Evolutionary conservation across 2,888 invertebrate genomes (phyloP).

Genomic region (Acanthoscelides obtectus): DNA sequence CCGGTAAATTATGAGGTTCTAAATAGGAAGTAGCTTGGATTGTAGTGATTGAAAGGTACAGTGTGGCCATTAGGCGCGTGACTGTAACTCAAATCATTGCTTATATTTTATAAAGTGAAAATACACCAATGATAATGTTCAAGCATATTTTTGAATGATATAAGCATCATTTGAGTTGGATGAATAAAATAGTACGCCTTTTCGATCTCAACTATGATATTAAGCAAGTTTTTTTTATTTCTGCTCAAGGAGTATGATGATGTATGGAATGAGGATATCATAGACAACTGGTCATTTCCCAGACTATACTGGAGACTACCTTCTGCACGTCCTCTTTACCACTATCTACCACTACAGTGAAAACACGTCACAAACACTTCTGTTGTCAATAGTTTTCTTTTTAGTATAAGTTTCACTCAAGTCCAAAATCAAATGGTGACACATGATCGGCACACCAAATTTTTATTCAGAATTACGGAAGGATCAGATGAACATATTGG

Average conservation of each 20-base stretch:
- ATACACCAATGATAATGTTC: neutral
- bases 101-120: neutral
- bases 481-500: conserved; percentile 1
- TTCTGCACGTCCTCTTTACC: conserved; percentile 1
- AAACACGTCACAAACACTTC: neutral
- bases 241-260: conserved; percentile 40
- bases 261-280: conserved; percentile 41
- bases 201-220: conserved; percentile 14
- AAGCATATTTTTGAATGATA: neutral
- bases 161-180: neutral
- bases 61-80: neutral
- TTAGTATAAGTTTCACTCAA: conserved; percentile 5
- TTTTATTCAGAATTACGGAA: neutral
- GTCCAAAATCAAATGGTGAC: conserved; percentile 15
- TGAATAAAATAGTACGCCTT: conserved; percentile 43
- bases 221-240: conserved; percentile 28
- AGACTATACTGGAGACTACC: conserved; percentile 23
- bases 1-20: too few relatives aligned
- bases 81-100: neutral
- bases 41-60: neutral
- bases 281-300: conserved; percentile 39
- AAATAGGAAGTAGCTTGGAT: too few relatives aligned
- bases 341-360: neutral
- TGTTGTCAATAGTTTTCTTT: neutral
- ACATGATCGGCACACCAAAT: neutral